These are phyloP conservation scores for Invenusta paracnida DNA, from an alignment of 2,888 invertebrate species.

Conservation along the genomic window DNA sequence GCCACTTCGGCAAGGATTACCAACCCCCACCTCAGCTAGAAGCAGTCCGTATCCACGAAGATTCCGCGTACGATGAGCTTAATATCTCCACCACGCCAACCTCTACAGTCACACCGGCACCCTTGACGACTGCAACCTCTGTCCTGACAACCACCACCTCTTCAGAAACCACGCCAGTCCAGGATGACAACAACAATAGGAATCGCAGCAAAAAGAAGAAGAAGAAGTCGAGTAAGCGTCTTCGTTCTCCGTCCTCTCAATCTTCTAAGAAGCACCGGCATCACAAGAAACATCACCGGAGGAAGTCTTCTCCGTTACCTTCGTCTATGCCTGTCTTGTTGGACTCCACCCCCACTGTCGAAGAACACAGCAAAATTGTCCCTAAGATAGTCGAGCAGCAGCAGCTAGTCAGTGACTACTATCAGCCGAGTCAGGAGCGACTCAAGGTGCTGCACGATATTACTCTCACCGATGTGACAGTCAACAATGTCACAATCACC, in stretches of 20 bases:
- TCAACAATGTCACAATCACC: neutral
- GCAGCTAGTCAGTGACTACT: neutral
- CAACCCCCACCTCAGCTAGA: neutral
- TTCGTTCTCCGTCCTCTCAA: neutral
- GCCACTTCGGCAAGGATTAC: neutral
- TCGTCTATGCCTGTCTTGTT: neutral
- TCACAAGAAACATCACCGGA: neutral
- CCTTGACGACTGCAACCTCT: neutral
- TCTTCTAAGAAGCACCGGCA: neutral
- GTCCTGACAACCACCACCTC: neutral
- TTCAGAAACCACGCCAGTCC: neutral
- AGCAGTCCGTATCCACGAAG: neutral
- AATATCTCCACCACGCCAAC: neutral
- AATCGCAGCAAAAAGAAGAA: neutral
- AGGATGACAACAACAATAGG: neutral
- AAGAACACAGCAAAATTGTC: neutral
- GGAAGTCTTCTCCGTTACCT: neutral
- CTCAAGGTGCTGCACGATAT: neutral
- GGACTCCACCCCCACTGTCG: neutral
- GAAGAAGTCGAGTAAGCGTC: neutral
- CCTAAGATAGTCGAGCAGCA: neutral
- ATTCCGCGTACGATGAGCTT: neutral
- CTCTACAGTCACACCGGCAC: neutral
- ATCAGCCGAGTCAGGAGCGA: neutral
- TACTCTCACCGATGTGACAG: neutral